Conservation (phyloP, 2,888 invertebrate species). For the Leptinotarsa rubiginosa region DNA sequence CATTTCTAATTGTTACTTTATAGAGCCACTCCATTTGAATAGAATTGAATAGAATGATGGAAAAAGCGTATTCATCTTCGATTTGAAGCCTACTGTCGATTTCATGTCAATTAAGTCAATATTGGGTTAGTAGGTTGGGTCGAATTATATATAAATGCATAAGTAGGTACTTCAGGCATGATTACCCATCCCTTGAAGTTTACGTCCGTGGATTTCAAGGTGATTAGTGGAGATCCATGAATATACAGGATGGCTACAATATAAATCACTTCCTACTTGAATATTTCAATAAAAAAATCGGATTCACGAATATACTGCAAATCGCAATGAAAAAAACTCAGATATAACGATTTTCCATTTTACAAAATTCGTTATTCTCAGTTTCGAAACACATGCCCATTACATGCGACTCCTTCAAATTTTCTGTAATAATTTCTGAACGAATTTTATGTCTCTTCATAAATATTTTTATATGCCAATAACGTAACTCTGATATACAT, state of each 20-base stretch:
- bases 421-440: too few species aligned
- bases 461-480: too few species aligned
- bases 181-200: slow-evolving; percentile 11
- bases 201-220: neutral
- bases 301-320: too few species aligned
- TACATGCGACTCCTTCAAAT: too few species aligned
- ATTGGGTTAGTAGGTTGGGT: slow-evolving; percentile 19
- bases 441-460: too few species aligned
- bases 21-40: slow-evolving; percentile 12
- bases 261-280: neutral
- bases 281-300: too few species aligned
- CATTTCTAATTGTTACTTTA: slow-evolving; percentile 18
- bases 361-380: too few species aligned
- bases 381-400: too few species aligned
- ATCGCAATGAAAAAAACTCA: too few species aligned
- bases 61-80: slow-evolving; percentile 1
- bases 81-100: slow-evolving; percentile 17
- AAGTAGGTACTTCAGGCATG: slow-evolving; percentile 5
- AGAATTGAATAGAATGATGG: slow-evolving; percentile 9
- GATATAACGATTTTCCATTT: too few species aligned
- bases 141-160: slow-evolving; percentile 14
- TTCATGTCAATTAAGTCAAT: slow-evolving; percentile 13
- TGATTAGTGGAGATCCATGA: neutral
- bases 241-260: neutral
- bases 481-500: too few species aligned